A percentile compares a stretch with the other conserved stretches of the same genome.
Evolutionary conservation across 2,888 invertebrate genomes (phyloP).

Genomic region (Tenthredo scrophulariae): DNA sequence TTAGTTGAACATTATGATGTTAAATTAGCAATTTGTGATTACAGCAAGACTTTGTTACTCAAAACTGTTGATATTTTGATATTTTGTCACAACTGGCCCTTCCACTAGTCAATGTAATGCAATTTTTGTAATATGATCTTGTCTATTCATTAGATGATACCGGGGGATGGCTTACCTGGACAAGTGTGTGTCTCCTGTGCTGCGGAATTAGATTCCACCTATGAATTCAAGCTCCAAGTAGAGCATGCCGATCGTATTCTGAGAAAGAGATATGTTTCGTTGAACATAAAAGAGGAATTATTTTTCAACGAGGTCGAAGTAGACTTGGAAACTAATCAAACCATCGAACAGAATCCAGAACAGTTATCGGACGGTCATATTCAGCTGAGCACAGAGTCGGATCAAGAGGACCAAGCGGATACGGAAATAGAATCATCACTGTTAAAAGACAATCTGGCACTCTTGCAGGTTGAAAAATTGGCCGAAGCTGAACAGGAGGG

Average conservation of each 20-base stretch:
- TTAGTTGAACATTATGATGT: not conserved
- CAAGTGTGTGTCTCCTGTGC: slow-evolving; percentile 73
- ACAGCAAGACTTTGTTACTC: not conserved
- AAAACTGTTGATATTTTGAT: not conserved
- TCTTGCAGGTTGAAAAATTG: slow-evolving; percentile 70
- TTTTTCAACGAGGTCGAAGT: slow-evolving; percentile 75
- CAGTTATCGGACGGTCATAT: not conserved
- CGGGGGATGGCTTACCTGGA: slow-evolving; percentile 73
- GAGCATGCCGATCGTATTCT: slow-evolving; percentile 74
- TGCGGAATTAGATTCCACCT: slow-evolving; percentile 73
- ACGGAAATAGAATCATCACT: slow-evolving; percentile 64
- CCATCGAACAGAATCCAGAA: slow-evolving; percentile 38
- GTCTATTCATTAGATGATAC: slow-evolving; percentile 64
- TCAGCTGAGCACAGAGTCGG: slow-evolving; percentile 58
- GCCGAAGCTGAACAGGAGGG: slow-evolving; percentile 59
- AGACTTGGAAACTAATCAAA: slow-evolving; percentile 66
- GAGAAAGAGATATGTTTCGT: slow-evolving; percentile 68
- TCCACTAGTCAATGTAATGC: not conserved
- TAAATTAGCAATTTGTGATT: not conserved
- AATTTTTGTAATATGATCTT: slow-evolving; percentile 11
- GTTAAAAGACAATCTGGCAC: slow-evolving; percentile 70
- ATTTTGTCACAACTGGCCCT: not conserved
- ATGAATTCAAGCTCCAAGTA: slow-evolving; percentile 75
- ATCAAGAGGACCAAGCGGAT: slow-evolving; percentile 55
- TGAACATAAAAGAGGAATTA: slow-evolving; percentile 73